Conservation (phyloP, 2,113 vertebrate genomes). For the Neopipo cinnamomea region DNA sequence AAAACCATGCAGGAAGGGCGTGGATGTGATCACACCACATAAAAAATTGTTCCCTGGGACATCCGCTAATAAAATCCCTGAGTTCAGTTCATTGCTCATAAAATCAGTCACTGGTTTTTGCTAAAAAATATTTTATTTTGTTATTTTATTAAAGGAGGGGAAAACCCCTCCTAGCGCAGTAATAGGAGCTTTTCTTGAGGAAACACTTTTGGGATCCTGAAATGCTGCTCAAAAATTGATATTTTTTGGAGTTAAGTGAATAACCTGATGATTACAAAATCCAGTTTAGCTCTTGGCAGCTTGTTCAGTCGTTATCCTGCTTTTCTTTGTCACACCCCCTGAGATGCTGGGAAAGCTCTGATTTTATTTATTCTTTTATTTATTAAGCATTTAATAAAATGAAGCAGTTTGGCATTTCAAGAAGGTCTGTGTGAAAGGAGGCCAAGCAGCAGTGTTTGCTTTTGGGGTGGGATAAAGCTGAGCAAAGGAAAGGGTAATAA, state of each 20-base stretch:
- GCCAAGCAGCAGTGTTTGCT: background rate
- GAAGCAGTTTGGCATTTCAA: background rate
- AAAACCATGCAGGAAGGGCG: background rate
- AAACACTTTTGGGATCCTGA: background rate
- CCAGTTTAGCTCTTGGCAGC: background rate
- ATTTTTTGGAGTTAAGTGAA: background rate
- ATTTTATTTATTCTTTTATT: background rate
- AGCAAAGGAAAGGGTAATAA: background rate
- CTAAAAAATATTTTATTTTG: background rate
- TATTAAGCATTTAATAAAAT: background rate
- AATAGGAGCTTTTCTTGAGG: background rate
- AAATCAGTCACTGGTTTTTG: background rate
- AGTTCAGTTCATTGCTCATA: background rate
- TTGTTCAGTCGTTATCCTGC: background rate
- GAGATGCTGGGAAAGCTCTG: background rate
- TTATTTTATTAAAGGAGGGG: background rate
- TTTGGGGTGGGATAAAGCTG: background rate
- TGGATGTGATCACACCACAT: background rate
- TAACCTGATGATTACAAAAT: background rate
- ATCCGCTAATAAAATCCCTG: background rate
- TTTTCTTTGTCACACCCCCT: background rate
- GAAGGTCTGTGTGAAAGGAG: background rate
- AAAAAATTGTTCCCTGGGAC: background rate
- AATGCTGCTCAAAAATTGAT: background rate
- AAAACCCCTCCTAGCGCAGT: background rate